These are phyloP conservation scores for Leucoraja ocellata DNA, from an alignment of 2,797 vertebrate genomes.

Conservation along the genomic window DNA sequence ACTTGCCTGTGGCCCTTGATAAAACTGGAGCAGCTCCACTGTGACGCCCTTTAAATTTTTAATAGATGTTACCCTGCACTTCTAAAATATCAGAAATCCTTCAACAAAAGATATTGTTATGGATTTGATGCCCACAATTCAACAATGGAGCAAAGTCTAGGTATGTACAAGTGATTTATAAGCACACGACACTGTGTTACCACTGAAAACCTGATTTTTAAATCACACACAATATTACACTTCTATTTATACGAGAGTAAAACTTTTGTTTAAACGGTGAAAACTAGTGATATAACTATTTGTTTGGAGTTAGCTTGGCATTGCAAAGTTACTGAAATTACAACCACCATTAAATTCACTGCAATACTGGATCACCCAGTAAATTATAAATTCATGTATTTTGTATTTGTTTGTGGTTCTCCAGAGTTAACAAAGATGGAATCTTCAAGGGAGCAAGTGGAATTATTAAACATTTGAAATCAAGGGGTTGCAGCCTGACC, in stretches of 20 bases:
- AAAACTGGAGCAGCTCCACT: no score
- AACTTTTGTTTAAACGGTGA: not conserved
- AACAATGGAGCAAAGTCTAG: not conserved
- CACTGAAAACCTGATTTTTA: not conserved
- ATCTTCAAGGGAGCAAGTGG: no score
- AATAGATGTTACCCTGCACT: no score
- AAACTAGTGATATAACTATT: not conserved
- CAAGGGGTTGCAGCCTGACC: not conserved
- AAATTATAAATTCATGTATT: not conserved
- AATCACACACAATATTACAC: not conserved
- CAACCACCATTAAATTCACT: not conserved
- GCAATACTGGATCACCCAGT: not conserved
- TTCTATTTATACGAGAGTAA: not conserved
- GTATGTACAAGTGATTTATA: not conserved
- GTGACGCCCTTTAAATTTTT: no score
- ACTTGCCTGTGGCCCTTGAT: no score
- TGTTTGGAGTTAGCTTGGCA: not conserved
- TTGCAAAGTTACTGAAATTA: not conserved
- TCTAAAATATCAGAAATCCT: not conserved
- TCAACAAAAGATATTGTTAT: not conserved
- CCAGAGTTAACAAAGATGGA: not conserved
- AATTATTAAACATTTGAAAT: not conserved
- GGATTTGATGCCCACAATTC: not conserved
- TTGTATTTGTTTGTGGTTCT: not conserved
- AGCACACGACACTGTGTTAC: not conserved